phyloP scores from a whole-genome alignment of 1,140 invertebrate species.

The Scaptomyza graminum region DNA sequence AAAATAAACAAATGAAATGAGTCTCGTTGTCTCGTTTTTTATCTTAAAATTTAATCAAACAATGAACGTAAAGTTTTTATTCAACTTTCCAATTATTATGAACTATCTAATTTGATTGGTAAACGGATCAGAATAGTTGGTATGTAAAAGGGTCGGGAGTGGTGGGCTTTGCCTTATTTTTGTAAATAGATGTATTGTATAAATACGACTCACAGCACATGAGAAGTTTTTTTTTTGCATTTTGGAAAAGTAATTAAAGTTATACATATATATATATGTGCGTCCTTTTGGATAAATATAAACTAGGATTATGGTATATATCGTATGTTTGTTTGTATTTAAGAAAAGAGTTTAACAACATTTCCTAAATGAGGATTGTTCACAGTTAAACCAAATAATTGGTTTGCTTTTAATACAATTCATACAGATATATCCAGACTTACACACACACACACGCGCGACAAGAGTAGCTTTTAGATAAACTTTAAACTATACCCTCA shows the following conservation, averaged over 20 bases:
- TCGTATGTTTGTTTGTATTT: constrained; percentile 26
- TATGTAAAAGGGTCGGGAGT: neutral
- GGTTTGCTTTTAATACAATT: constrained; percentile 21
- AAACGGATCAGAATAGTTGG: constrained; percentile 24
- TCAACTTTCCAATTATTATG: constrained; percentile 64
- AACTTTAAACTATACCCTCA: too few species aligned
- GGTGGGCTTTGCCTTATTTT: constrained; percentile 63
- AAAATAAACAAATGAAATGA: constrained; percentile 73
- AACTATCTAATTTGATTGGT: constrained; percentile 64
- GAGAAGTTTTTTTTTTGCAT: constrained; percentile 61
- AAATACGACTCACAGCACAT: constrained; percentile 80
- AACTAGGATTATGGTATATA: too few species aligned
- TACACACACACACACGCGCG: constrained; percentile 4
- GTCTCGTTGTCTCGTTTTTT: constrained; percentile 79
- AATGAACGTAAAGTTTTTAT: constrained; percentile 21
- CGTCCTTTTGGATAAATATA: constrained; percentile 26
- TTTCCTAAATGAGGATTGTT: constrained; percentile 41
- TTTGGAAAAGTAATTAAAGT: constrained; percentile 49
- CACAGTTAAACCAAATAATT: constrained; percentile 71
- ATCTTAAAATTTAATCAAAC: constrained; percentile 56
- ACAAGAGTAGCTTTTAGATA: too few species aligned
- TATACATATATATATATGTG: constrained; percentile 5
- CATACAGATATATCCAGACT: constrained; percentile 40
- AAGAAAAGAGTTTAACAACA: constrained; percentile 43
- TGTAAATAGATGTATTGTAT: constrained; percentile 25